Conservation (phyloP, 1,140 invertebrate genomes). For the Penaeus japonicus region DNA sequence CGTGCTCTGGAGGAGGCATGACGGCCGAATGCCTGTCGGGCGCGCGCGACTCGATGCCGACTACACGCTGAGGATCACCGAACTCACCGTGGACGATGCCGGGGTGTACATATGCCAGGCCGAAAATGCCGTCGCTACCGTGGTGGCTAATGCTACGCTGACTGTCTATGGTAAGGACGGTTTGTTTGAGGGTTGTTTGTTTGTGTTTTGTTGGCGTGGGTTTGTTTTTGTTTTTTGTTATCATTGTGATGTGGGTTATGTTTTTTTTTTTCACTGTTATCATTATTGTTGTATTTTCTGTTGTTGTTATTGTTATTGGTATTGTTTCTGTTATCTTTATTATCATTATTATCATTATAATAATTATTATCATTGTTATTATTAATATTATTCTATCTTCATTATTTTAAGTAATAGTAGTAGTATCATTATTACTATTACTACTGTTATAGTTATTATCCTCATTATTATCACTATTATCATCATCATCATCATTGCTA, state of each 20-base stretch:
- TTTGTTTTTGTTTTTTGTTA: not conserved
- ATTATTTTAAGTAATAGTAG: too few species aligned
- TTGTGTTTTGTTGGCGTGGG: not conserved
- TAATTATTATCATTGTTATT: too few species aligned
- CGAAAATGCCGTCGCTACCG: slow-evolving; percentile 65
- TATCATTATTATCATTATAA: too few species aligned
- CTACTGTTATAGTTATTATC: too few species aligned
- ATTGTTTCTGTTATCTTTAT: too few species aligned
- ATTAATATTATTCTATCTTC: too few species aligned
- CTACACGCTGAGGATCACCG: slow-evolving; percentile 75
- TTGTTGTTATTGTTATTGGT: too few species aligned
- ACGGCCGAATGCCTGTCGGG: slow-evolving; percentile 79
- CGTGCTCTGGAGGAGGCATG: slow-evolving; percentile 88
- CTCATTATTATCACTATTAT: too few species aligned
- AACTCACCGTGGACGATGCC: slow-evolving; percentile 71
- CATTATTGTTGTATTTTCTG: too few species aligned
- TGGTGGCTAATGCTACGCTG: slow-evolving; percentile 63
- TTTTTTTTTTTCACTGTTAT: too few species aligned
- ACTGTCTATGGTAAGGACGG: slow-evolving; percentile 62
- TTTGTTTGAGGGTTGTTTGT: not conserved
- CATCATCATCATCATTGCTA: not conserved
- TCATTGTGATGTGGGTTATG: too few species aligned
- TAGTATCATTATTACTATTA: too few species aligned
- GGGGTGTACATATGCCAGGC: slow-evolving; percentile 65
- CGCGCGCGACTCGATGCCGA: slow-evolving; percentile 83